Conservation (phyloP, 2,888 invertebrate species). For the Drosophila setosimentum region DNA sequence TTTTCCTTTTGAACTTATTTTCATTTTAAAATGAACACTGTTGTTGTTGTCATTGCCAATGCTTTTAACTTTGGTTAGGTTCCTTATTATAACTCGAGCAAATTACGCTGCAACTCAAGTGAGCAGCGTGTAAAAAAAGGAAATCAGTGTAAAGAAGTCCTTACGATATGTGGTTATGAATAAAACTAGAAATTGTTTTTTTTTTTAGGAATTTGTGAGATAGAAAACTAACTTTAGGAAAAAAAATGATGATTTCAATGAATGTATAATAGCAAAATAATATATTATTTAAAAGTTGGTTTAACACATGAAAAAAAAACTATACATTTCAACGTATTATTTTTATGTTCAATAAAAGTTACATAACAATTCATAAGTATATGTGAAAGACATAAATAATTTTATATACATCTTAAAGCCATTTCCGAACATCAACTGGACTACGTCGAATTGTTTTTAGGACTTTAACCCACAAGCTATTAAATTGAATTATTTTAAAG, state of each 20-base stretch:
- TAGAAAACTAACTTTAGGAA: not conserved
- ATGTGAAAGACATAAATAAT: not conserved
- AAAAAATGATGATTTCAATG: not conserved
- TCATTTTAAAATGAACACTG: slow-evolving; percentile 43
- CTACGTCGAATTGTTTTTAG: slow-evolving; percentile 20
- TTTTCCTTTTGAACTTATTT: slow-evolving; percentile 21
- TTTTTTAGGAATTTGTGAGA: not conserved
- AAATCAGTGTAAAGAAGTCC: not conserved
- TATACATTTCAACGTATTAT: not conserved
- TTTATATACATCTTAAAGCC: not conserved
- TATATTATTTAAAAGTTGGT: not conserved
- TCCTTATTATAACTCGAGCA: slow-evolving; percentile 46
- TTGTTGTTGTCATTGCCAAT: slow-evolving; percentile 32
- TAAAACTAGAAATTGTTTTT: not conserved
- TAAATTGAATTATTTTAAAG: slow-evolving; percentile 67
- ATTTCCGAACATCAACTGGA: slow-evolving; percentile 8
- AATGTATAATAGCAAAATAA: not conserved
- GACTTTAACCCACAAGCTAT: slow-evolving; percentile 39
- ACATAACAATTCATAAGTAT: not conserved
- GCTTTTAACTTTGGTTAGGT: slow-evolving; percentile 52
- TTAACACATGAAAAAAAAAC: not conserved
- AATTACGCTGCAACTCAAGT: slow-evolving; percentile 35
- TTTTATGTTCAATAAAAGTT: too few species aligned
- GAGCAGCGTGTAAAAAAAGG: not conserved
- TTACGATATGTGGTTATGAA: not conserved